Conservation (phyloP, 2,113 vertebrate genomes). For the Austrofundulus limnaeus region DNA sequence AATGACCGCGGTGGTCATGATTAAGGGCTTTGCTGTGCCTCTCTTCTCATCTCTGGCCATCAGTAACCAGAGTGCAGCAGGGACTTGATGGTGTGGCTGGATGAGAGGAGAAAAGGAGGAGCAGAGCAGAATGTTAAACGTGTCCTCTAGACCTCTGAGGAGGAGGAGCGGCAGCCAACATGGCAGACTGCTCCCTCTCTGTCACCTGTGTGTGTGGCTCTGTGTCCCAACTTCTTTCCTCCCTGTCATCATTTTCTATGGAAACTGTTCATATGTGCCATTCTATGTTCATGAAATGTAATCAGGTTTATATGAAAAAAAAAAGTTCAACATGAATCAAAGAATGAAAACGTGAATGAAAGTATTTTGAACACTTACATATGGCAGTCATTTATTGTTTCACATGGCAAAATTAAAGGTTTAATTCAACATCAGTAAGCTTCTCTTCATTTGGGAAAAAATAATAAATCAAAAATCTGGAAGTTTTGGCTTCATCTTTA, state of each 20-base stretch:
- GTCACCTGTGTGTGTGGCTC: constrained; percentile 11
- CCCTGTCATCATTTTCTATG: constrained; percentile 29
- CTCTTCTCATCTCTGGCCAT: constrained; percentile 61
- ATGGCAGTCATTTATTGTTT: too few species aligned
- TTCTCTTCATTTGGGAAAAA: too few species aligned
- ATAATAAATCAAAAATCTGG: too few species aligned
- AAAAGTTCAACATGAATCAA: constrained; percentile 33
- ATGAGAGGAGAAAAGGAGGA: constrained; percentile 65
- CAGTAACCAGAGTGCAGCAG: constrained; percentile 70
- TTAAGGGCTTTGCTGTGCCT: constrained; percentile 56
- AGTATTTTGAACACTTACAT: too few species aligned
- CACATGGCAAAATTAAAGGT: too few species aligned
- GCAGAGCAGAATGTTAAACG: constrained; percentile 78
- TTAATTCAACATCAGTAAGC: too few species aligned
- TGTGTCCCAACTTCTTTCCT: constrained; percentile 24
- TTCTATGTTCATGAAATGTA: constrained; percentile 15
- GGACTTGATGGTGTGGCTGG: constrained; percentile 69
- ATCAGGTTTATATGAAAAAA: too few species aligned
- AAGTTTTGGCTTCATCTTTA: too few species aligned
- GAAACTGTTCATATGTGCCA: constrained; percentile 10
- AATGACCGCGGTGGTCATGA: constrained; percentile 42
- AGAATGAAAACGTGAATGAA: not conserved
- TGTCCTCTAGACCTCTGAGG: constrained; percentile 75
- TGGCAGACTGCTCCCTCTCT: constrained; percentile 47
- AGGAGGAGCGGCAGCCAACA: constrained; percentile 69